Percentiles rank a stretch among this genome's conserved stretches.
phyloP scores from a whole-genome alignment of 2,888 invertebrate genomes.

The Drosophila austrosaltans region DNA sequence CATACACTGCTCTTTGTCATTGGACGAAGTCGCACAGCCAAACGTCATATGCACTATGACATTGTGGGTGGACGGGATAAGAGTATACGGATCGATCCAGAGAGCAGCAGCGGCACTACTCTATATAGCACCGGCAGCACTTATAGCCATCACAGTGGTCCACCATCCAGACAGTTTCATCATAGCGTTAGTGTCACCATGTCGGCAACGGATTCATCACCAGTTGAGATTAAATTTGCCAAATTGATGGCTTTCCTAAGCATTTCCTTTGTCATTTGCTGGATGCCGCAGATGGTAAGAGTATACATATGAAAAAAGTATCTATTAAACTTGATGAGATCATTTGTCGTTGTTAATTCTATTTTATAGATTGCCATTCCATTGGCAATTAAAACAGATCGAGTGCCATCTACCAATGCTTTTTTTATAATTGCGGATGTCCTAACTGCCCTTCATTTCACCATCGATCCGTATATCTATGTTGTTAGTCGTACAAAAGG shows the following conservation, averaged over 20 bases:
- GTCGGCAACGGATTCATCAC: constrained; percentile 83
- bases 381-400: constrained; percentile 83
- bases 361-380: constrained; percentile 87
- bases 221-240: constrained; percentile 93
- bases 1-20: constrained; percentile 86
- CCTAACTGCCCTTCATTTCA: constrained; percentile 91
- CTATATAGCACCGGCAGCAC: constrained; percentile 51
- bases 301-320: not conserved
- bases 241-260: constrained; percentile 93
- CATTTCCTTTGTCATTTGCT: constrained; percentile 92
- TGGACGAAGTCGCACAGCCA: constrained; percentile 81
- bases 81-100: constrained; percentile 73
- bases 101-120: constrained; percentile 79
- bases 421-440: constrained; percentile 87
- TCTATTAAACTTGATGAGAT: too few species aligned
- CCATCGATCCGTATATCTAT: constrained; percentile 92
- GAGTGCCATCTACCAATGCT: constrained; percentile 71
- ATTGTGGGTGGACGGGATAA: constrained; percentile 78
- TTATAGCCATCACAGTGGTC: constrained; percentile 39
- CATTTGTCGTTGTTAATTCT: not conserved
- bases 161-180: constrained; percentile 64
- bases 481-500: constrained; percentile 87
- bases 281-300: constrained; percentile 93
- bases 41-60: constrained; percentile 80
- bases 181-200: constrained; percentile 81